phyloP scores from a whole-genome alignment of 2,113 vertebrate species.

The Lycaon pictus region DNA sequence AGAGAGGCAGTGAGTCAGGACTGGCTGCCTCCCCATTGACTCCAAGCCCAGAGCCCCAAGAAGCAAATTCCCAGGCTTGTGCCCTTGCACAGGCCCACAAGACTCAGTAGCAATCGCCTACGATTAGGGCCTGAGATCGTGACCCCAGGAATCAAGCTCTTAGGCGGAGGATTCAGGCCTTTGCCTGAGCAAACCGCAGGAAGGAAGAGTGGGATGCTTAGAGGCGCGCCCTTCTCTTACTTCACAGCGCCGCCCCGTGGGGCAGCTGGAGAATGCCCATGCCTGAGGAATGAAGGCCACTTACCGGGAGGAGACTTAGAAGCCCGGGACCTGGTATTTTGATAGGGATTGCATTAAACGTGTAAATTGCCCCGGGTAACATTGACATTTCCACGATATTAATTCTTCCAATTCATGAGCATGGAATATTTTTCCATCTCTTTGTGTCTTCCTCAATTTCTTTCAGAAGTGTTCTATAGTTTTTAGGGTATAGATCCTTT shows the following conservation, averaged over 20 bases:
- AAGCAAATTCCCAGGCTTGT: neutral
- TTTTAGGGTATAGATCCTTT: too few relatives aligned
- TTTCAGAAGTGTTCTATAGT: too few relatives aligned
- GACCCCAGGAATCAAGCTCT: neutral
- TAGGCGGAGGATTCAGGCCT: neutral
- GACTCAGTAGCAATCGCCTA: neutral
- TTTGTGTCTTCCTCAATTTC: too few relatives aligned
- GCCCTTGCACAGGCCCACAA: neutral
- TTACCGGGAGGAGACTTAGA: constrained; percentile 77
- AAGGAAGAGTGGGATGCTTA: neutral
- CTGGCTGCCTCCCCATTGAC: neutral
- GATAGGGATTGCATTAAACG: too few relatives aligned
- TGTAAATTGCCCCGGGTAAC: too few relatives aligned
- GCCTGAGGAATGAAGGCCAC: neutral
- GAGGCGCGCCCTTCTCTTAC: neutral
- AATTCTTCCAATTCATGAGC: too few relatives aligned
- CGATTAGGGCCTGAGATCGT: neutral
- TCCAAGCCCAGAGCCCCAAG: neutral
- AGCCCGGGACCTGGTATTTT: neutral
- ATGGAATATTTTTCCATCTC: too few relatives aligned
- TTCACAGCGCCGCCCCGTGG: neutral
- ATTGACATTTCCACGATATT: too few relatives aligned
- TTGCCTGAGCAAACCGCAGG: neutral
- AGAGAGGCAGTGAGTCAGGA: neutral
- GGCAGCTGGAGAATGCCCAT: neutral